Evolutionary conservation across 2,888 invertebrate species (phyloP), one percentile per base, ranked within the genome.

Genomic region (Neelides folsomi): DNA sequence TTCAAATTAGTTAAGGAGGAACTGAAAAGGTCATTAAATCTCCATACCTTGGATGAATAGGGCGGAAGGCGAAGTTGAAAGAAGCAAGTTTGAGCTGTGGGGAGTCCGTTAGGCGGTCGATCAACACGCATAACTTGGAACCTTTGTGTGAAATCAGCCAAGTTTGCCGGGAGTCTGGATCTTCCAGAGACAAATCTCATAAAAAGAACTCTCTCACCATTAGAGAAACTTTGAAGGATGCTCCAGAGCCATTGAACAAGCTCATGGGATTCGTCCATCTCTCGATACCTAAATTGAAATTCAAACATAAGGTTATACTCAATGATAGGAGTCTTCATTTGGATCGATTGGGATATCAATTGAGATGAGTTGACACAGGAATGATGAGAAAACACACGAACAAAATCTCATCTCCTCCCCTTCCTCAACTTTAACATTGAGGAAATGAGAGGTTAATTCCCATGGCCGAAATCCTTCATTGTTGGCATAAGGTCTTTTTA

Each of bases 161-260:
- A 70, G 68, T 79, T 79, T 12, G 77, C 77, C 2, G 80, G 80
- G 35, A 80, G 71, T 45, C 80, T 69, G 2, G 79, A 79, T 38
- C 80, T 70, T 2, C 80, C 80, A 1, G 79, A 79, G 6, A 80
- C 79, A 68, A 80, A 80, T 58, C 80, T 68, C 73, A 80, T 75
- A 67, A 80, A 80, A 39, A 79, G 71, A 13, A 80, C 77, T 55
- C 78, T 69, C 66, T 80, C 80, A 16, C 75, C 74, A 65, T 79
- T 77, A 7, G 75, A 76, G 68, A 80, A 79, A 45, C 70, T 71
- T 65, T 79, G 78, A 51, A 80, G 69, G 56, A 78, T 77, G 55
- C 73, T 71, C 80, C 80, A 80, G 59, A 80, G 70, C 80, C 80
- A 80, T 61, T 75, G 72, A 1, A 79, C 76, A 49, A 79, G 67